Conservation (phyloP, 2,113 vertebrate genomes). For the Atlantisia rogersi region DNA sequence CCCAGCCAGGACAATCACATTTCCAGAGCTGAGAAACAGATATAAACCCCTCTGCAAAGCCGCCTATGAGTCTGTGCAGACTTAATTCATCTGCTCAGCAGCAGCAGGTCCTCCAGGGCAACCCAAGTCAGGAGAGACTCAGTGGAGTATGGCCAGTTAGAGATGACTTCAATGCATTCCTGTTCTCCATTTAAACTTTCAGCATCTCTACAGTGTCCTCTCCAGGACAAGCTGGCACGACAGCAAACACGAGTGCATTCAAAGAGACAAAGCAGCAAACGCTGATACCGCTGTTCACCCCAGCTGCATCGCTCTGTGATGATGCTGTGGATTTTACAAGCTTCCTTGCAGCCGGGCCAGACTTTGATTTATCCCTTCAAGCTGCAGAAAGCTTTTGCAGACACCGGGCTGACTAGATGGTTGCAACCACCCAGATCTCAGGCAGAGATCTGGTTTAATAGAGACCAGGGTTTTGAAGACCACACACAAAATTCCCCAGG, state of each 20-base stretch:
- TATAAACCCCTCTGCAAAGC: background rate
- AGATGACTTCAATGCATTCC: background rate
- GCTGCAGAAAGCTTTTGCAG: background rate
- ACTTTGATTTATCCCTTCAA: background rate
- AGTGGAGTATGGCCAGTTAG: background rate
- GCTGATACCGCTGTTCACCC: background rate
- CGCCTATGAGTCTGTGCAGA: background rate
- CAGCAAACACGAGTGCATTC: background rate
- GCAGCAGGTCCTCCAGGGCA: background rate
- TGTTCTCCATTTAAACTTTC: background rate
- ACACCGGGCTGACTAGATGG: background rate
- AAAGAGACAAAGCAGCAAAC: background rate
- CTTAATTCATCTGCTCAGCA: conserved; percentile 19
- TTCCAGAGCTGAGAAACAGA: background rate
- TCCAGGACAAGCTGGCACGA: background rate
- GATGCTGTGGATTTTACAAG: background rate
- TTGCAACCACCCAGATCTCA: accelerated
- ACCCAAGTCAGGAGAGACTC: conserved; percentile 11
- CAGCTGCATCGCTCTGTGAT: accelerated
- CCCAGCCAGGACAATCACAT: background rate
- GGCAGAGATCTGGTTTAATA: background rate
- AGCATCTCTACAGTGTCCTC: background rate
- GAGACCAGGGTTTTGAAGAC: background rate
- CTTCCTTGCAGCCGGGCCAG: background rate
- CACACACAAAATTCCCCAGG: background rate